phyloP scores from a whole-genome alignment of 1,140 invertebrate species.

The Bradysia coprophila region DNA sequence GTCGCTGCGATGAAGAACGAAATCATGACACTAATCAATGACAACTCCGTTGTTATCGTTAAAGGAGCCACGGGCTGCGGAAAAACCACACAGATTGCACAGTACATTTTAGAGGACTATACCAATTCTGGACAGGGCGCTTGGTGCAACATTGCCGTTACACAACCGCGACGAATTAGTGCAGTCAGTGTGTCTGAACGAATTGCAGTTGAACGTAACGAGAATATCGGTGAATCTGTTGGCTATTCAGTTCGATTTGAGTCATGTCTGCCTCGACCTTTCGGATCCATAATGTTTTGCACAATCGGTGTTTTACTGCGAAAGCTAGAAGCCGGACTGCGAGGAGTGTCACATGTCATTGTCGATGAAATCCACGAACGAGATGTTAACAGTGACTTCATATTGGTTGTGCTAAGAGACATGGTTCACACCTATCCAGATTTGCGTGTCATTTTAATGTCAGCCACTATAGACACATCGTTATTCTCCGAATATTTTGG shows the following conservation, averaged over 20 bases:
- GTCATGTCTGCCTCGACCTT: slow-evolving; percentile 70
- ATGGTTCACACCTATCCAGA: slow-evolving; percentile 82
- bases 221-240: slow-evolving; percentile 64
- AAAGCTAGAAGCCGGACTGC: slow-evolving; percentile 70
- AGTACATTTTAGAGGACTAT: slow-evolving; percentile 92
- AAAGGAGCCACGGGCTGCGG: slow-evolving; percentile 91
- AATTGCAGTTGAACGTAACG: slow-evolving; percentile 70
- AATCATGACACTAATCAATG: slow-evolving; percentile 71
- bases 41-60: slow-evolving; percentile 74
- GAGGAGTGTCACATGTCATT: slow-evolving; percentile 79
- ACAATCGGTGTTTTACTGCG: slow-evolving; percentile 84
- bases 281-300: slow-evolving; percentile 86
- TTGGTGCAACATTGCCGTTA: slow-evolving; percentile 76
- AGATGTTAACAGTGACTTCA: slow-evolving; percentile 92
- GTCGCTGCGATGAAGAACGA: slow-evolving; percentile 48
- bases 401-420: slow-evolving; percentile 82
- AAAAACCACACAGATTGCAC: slow-evolving; percentile 74
- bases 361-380: slow-evolving; percentile 97
- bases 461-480: slow-evolving; percentile 85
- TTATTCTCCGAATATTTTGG: slow-evolving; percentile 86
- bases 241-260: slow-evolving; percentile 90
- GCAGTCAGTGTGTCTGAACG: slow-evolving; percentile 87
- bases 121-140: slow-evolving; percentile 66
- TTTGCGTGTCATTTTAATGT: slow-evolving; percentile 88
- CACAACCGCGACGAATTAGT: slow-evolving; percentile 86